A percentile compares a stretch with the other conserved stretches of the same genome.
Conservation (phyloP, 1,140 invertebrate genomes). For the Piezodorus guildinii region DNA sequence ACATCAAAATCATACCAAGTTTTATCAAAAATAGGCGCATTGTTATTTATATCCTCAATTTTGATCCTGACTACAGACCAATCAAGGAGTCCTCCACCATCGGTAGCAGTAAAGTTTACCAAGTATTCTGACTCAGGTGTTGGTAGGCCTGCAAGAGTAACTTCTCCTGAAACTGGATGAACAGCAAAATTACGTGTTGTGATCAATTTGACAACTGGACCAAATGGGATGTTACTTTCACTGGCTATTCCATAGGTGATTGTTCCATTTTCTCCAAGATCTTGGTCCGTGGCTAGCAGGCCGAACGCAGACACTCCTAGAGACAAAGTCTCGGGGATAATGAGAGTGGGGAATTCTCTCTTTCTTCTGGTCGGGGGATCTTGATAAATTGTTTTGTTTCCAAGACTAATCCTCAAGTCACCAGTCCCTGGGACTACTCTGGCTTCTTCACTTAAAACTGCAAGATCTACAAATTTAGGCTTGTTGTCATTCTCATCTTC, state of each 20-base stretch:
- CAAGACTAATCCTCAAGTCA: constrained; percentile 21
- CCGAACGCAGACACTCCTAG: constrained; percentile 63
- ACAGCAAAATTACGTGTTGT: constrained; percentile 55
- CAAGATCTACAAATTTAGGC: constrained; percentile 53
- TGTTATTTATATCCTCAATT: constrained; percentile 74
- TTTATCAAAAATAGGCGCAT: constrained; percentile 68
- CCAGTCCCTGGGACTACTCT: neutral
- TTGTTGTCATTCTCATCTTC: constrained; percentile 76
- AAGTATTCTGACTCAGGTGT: constrained; percentile 65
- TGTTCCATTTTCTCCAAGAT: constrained; percentile 59
- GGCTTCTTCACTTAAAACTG: neutral
- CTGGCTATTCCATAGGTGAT: constrained; percentile 62
- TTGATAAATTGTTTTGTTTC: constrained; percentile 25
- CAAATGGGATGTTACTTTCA: constrained; percentile 46
- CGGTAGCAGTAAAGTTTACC: constrained; percentile 62
- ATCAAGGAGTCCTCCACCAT: constrained; percentile 59
- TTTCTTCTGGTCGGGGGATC: neutral
- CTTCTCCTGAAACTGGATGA: constrained; percentile 56
- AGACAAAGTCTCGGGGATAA: constrained; percentile 63
- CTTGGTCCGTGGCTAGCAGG: constrained; percentile 68
- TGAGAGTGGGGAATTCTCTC: constrained; percentile 39
- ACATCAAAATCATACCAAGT: constrained; percentile 73
- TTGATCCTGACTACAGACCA: constrained; percentile 51
- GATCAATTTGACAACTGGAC: constrained; percentile 30
- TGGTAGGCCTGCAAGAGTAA: constrained; percentile 59